Percentiles rank a stretch among this genome's conserved stretches.
Evolutionary conservation across 2,888 invertebrate genomes (phyloP).

Genomic region (Electrophaes corylata): DNA sequence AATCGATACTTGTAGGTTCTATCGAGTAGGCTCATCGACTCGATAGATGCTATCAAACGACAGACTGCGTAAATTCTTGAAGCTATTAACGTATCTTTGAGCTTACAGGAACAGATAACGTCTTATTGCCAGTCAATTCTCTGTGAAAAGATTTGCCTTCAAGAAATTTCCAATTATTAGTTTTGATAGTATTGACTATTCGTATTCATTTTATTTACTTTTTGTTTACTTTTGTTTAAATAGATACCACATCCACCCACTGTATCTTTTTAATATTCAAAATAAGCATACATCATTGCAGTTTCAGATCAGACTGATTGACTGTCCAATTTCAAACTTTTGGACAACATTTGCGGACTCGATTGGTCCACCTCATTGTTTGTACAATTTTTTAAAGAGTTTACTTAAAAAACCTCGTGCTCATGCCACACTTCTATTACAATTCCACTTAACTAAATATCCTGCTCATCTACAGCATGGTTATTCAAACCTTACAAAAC

Average conservation of each 20-base stretch:
- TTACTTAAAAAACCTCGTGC: not conserved
- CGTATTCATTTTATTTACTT: too few species aligned
- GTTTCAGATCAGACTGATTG: not conserved
- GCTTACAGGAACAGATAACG: constrained; percentile 30
- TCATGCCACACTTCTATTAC: not conserved
- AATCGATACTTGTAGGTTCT: constrained; percentile 59
- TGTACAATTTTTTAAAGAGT: not conserved
- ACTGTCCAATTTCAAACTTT: not conserved
- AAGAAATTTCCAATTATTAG: constrained; percentile 4
- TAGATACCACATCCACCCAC: too few species aligned
- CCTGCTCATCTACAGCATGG: constrained; percentile 12
- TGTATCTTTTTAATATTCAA: not conserved
- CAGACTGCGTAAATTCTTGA: constrained; percentile 55
- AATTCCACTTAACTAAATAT: not conserved
- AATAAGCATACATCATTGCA: not conserved
- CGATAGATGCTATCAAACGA: constrained; percentile 52
- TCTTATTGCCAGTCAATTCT: constrained; percentile 26
- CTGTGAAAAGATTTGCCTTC: constrained; percentile 15
- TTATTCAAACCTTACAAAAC: constrained; percentile 17
- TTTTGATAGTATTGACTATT: too few species aligned
- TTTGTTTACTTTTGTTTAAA: too few species aligned
- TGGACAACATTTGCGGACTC: too few species aligned
- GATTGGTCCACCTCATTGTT: too few species aligned
- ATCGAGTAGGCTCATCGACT: constrained; percentile 54
- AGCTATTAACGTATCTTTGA: constrained; percentile 34